These are phyloP conservation scores for Myocastor coypus DNA, from an alignment of 2,113 vertebrate species.

Conservation along the genomic window DNA sequence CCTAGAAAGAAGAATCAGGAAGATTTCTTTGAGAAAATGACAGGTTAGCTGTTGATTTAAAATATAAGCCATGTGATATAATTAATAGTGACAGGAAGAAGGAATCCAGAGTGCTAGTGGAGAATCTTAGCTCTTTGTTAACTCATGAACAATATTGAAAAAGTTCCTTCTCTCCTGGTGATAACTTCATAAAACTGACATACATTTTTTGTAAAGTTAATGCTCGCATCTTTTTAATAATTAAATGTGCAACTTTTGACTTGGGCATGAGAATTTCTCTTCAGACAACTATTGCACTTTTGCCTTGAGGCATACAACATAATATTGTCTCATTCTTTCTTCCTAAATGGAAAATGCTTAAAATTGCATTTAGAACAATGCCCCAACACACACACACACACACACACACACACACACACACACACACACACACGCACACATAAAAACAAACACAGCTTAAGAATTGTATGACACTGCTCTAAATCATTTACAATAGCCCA, in stretches of 20 bases:
- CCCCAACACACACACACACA: neutral
- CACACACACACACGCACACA: neutral
- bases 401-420: neutral
- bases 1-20: neutral
- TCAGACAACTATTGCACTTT: neutral
- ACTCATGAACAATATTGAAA: neutral
- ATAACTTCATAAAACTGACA: neutral
- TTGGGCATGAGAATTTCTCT: neutral
- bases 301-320: neutral
- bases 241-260: slow-evolving; percentile 37
- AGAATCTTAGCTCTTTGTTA: slow-evolving; percentile 32
- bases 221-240: neutral
- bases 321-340: neutral
- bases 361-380: neutral
- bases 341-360: neutral
- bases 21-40: neutral
- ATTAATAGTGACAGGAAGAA: neutral
- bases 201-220: neutral
- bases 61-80: neutral
- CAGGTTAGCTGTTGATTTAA: neutral
- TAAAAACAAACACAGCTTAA: neutral
- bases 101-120: neutral
- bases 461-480: neutral
- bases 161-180: neutral
- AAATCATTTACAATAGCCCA: slow-evolving; percentile 47